Conservation (phyloP, 1,140 invertebrate species). For the Daktulosphaira vitifoliae region DNA sequence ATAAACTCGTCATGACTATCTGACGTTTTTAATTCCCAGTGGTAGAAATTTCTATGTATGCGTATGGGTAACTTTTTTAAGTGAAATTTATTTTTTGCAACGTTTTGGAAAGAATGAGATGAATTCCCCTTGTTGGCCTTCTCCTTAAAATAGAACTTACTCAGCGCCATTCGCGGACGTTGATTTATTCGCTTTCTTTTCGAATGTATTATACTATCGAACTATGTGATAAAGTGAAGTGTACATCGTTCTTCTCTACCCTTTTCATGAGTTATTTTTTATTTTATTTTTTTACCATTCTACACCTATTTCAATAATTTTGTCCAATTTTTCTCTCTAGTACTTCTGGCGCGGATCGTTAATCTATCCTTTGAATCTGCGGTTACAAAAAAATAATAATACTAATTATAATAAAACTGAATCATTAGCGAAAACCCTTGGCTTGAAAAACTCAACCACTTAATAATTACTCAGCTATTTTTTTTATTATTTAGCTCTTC, state of each 20-base stretch:
- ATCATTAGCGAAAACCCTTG: conserved; percentile 5
- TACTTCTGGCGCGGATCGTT: conserved; percentile 11
- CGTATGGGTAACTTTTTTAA: conserved; percentile 15
- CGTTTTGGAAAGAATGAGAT: conserved; percentile 26
- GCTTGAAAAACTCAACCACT: conserved; percentile 20
- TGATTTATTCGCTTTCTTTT: conserved; percentile 32
- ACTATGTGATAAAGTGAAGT: conserved; percentile 30
- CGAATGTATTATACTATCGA: conserved; percentile 31
- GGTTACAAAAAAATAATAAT: conserved; percentile 4
- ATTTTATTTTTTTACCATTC: conserved; percentile 16
- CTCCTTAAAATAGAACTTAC: conserved; percentile 29
- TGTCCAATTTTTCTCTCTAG: conserved; percentile 25
- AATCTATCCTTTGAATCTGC: conserved; percentile 29
- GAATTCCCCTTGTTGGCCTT: conserved; percentile 5
- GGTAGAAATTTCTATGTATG: not conserved
- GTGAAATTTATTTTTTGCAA: conserved; percentile 25
- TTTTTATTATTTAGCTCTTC: not conserved
- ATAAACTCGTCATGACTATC: no score
- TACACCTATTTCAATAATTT: conserved; percentile 25
- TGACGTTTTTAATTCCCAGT: conserved; percentile 3
- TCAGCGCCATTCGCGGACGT: conserved; percentile 27
- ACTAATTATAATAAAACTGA: no score
- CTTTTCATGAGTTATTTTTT: not conserved
- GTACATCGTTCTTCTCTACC: not conserved
- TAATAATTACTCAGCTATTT: conserved; percentile 26